Evolutionary conservation across 1,140 invertebrate species (phyloP).

Genomic region (Achroia grisella): DNA sequence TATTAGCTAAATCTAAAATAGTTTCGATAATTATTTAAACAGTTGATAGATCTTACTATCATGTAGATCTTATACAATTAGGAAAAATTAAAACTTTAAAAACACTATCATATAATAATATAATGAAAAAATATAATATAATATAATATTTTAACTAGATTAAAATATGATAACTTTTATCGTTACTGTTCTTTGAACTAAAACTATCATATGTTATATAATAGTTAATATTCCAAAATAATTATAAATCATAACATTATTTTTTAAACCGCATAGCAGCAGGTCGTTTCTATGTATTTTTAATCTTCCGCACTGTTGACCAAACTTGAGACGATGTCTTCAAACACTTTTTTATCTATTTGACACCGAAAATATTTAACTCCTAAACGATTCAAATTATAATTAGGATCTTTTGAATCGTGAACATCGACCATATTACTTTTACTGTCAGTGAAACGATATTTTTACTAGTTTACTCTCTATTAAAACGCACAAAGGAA

Average conservation of each 20-base stretch:
- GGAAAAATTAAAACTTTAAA: too few relatives aligned
- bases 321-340: conserved; percentile 59
- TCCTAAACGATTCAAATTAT: conserved; percentile 66
- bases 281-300: conserved; percentile 16
- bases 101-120: too few relatives aligned
- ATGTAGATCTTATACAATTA: too few relatives aligned
- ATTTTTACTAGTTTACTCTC: not conserved
- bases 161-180: too few relatives aligned
- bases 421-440: conserved; percentile 19
- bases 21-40: too few relatives aligned
- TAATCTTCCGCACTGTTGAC: conserved; percentile 48
- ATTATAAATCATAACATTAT: not conserved
- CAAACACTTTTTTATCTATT: conserved; percentile 59
- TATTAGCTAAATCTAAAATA: too few relatives aligned
- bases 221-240: too few relatives aligned
- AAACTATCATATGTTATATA: too few relatives aligned
- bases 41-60: too few relatives aligned
- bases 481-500: not conserved
- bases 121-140: too few relatives aligned
- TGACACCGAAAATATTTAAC: conserved; percentile 63
- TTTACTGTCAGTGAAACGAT: not conserved
- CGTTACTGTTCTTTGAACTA: too few relatives aligned
- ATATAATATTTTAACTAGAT: too few relatives aligned
- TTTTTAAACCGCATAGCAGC: conserved; percentile 4
- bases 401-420: conserved; percentile 58